Base-by-base conservation (phyloP, 2,113 vertebrate genomes). In the Thymallus thymallus region DNA sequence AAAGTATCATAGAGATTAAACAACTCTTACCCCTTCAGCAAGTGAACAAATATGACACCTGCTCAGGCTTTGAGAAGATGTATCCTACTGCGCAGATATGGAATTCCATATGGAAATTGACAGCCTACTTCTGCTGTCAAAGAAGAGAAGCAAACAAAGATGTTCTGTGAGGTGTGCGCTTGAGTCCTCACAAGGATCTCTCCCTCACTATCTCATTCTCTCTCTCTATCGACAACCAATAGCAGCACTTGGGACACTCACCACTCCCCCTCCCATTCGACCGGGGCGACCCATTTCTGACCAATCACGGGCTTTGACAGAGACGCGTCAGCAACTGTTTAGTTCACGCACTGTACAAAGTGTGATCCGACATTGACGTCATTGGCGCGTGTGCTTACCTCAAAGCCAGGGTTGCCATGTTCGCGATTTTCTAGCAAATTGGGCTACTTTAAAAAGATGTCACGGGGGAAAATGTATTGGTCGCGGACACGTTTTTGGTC, bases 361-460 rank as follows among this genome's bases (percentile, higher is more conserved):
- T 41, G 68, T 88, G 86, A 88, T 90, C 89, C 82, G 69, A 76
- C n/a, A 82, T 69, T 91, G 87, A 90, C 85, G 80, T 80, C 79
- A 89, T 69, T 90, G 87, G 89, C 85, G 80, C 79, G 77, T 89
- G 35, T 20, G 32, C n/a, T 45, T 23, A 45, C 26, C 66, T 68
- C 66, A 45, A n/a, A 68, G 10, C 32, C 29, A 32, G 63, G 18
- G 29, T 32, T 24, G 62, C 62, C 6, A 14, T 41, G 35, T 41
- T 0, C 2, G 61, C 0, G 1, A 26, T 26, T 26, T 26, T 26
- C 26, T 26, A 26, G 26, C 26, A 26, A 26, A 26, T 26, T 26
- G 26, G 26, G 1, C 26, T 26, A 26, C 1, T 26, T 2, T 26
- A 2, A 26, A 26, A 26, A 26, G 26, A 26, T 26, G 26, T 26